Evolutionary conservation across 2,113 vertebrate species (phyloP).

Genomic region (Rhineura floridana): DNA sequence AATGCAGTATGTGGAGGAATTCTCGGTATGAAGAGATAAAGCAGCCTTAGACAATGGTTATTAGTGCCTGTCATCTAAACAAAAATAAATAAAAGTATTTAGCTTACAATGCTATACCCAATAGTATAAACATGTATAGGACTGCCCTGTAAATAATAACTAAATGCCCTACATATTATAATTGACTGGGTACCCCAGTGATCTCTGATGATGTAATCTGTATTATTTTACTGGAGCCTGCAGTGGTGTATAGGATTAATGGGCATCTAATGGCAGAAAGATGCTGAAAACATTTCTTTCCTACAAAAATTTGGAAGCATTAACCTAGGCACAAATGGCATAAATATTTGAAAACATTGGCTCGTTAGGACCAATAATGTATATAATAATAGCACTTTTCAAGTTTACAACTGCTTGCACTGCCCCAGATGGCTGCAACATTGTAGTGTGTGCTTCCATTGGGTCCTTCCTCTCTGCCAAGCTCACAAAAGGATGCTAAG

Average conservation of each 20-base stretch:
- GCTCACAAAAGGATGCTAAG: slow-evolving; percentile 30
- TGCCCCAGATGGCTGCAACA: slow-evolving; percentile 27
- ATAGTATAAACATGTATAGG: too few relatives aligned
- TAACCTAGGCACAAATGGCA: slow-evolving; percentile 38
- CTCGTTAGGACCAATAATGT: slow-evolving; percentile 35
- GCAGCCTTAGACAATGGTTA: slow-evolving; percentile 21
- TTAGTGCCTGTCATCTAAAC: slow-evolving; percentile 29
- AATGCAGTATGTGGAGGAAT: background rate
- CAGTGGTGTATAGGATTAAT: slow-evolving; percentile 30
- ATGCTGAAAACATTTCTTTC: slow-evolving; percentile 23
- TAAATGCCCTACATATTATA: background rate
- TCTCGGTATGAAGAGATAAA: background rate
- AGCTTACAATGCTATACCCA: background rate
- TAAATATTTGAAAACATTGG: slow-evolving; percentile 49
- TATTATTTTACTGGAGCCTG: slow-evolving; percentile 16
- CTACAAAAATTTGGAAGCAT: slow-evolving; percentile 40
- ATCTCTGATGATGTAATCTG: slow-evolving; percentile 47
- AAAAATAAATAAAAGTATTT: slow-evolving; percentile 4
- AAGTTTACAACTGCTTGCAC: slow-evolving; percentile 46
- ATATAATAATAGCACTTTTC: slow-evolving; percentile 26
- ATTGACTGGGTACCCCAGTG: slow-evolving; percentile 38
- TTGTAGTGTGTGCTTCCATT: slow-evolving; percentile 15
- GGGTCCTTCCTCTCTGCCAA: slow-evolving; percentile 41
- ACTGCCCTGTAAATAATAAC: slow-evolving; percentile 10
- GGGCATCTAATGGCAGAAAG: background rate